These are phyloP conservation scores for Myrmecophaga tridactyla DNA, from an alignment of 2,113 vertebrate species.

Conservation along the genomic window DNA sequence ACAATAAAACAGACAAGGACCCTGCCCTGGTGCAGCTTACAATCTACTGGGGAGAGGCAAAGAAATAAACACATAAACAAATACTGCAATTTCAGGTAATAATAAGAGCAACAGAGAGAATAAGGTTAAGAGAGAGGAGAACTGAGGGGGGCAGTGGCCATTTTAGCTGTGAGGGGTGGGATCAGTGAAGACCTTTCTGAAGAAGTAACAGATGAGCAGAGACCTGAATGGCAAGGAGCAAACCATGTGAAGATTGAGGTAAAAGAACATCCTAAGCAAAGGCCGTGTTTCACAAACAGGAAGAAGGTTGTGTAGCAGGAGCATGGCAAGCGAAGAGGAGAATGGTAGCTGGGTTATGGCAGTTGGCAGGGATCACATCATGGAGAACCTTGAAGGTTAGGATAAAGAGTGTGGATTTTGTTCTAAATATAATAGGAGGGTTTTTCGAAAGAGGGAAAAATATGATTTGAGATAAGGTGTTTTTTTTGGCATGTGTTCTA, in stretches of 20 bases:
- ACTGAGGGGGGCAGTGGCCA: background rate
- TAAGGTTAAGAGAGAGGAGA: background rate
- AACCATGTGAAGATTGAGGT: background rate
- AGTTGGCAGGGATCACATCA: background rate
- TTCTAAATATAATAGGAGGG: background rate
- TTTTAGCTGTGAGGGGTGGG: background rate
- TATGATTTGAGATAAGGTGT: no score
- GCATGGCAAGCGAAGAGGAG: background rate
- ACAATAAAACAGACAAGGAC: background rate
- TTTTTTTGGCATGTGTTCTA: no score
- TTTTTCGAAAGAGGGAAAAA: background rate
- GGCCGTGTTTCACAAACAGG: background rate
- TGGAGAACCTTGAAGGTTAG: background rate
- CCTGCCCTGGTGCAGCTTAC: background rate
- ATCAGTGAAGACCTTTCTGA: background rate
- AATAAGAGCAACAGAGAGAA: background rate
- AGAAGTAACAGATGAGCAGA: background rate
- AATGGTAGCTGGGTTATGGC: fast-evolving
- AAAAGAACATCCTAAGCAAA: background rate
- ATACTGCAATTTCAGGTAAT: background rate
- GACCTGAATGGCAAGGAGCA: background rate
- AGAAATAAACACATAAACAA: background rate
- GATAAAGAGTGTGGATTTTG: background rate
- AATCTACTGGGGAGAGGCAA: background rate
- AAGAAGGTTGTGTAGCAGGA: background rate